phyloP scores from a whole-genome alignment of 2,797 vertebrate species.

The Vespertilio murinus region DNA sequence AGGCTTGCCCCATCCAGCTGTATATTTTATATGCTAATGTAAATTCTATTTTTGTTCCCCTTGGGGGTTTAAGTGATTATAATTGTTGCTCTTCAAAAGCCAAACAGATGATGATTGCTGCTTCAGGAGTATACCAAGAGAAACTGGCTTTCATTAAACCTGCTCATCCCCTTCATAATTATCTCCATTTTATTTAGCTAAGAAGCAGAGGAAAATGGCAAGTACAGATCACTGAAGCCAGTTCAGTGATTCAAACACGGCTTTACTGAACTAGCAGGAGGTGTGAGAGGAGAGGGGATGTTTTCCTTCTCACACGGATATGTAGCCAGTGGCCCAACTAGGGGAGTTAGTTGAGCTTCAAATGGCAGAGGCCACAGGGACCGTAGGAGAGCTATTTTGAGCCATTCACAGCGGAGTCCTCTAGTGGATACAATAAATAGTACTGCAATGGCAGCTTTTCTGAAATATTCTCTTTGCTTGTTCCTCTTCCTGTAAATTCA shows the following conservation, averaged over 20 bases:
- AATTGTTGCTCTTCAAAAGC: constrained; percentile 92
- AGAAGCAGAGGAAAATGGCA: constrained; percentile 85
- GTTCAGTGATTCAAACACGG: constrained; percentile 87
- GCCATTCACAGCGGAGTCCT: constrained; percentile 45
- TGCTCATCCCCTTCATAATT: constrained; percentile 90
- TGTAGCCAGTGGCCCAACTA: constrained; percentile 71
- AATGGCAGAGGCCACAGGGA: constrained; percentile 63
- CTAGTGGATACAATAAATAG: constrained; percentile 64
- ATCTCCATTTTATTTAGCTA: constrained; percentile 88
- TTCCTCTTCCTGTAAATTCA: constrained; percentile 42
- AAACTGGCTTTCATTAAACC: constrained; percentile 91
- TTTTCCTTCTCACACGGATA: constrained; percentile 77
- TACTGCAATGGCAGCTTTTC: constrained; percentile 52
- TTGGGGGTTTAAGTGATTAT: constrained; percentile 92
- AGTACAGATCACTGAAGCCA: constrained; percentile 86
- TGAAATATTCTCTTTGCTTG: constrained; percentile 61
- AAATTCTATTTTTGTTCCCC: constrained; percentile 90
- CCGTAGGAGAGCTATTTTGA: constrained; percentile 49
- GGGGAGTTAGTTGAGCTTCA: constrained; percentile 71
- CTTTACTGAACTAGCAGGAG: constrained; percentile 84
- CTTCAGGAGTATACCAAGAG: constrained; percentile 91
- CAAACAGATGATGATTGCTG: constrained; percentile 91
- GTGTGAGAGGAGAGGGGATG: constrained; percentile 78
- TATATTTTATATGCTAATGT: constrained; percentile 92
- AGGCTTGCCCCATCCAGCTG: constrained; percentile 89